Evolutionary conservation across 2,113 vertebrate species (phyloP), one percentile per base, ranked within the genome.

Genomic region (Calidris pugnax): DNA sequence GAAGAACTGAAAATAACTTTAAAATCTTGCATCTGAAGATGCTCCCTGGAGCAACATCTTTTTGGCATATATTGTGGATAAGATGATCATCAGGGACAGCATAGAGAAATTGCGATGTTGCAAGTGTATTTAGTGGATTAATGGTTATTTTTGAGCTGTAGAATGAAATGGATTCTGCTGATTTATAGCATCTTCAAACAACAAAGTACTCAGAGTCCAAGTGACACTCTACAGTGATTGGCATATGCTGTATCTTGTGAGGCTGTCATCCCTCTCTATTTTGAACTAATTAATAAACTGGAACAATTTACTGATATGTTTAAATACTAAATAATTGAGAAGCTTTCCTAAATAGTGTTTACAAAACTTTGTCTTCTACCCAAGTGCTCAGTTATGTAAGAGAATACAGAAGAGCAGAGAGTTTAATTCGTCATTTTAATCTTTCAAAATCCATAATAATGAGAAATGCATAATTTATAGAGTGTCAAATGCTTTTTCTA

Each of bases 321-420:
- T 91, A 71, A 94, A 88, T 53, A 79, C 4, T 86, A 82, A 93
- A 90, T 41, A 90, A 91, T 39, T 79, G 32, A 87, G 89, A 95
- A 95, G 30, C 22, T 68, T 84, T 90, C 39, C n/a, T 92, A 88
- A 91, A 73, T 27, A 73, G 3, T 48, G 48, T 85, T 93, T 89
- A 43, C 27, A 82, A 86, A 93, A 78, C 45, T 64, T 81, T 68
- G 4, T 68, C 74, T 91, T 71, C 66, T 51, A 63, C 35, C 3
- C 32, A 86, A 71, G 24, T 66, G 37, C 28, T 95, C 51, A 88
- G 48, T 82, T 95, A 81, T n/a, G 10, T 63, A 85, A 85, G 15
- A 86, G 48, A 93, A 94, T 51, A 87, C 4, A 86, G 79, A 66
- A 68, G 4, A 85, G 6, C 8, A 35, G 27, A 71, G 55, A 56